Conservation (phyloP, 2,113 vertebrate species). For the Heteronetta atricapilla region DNA sequence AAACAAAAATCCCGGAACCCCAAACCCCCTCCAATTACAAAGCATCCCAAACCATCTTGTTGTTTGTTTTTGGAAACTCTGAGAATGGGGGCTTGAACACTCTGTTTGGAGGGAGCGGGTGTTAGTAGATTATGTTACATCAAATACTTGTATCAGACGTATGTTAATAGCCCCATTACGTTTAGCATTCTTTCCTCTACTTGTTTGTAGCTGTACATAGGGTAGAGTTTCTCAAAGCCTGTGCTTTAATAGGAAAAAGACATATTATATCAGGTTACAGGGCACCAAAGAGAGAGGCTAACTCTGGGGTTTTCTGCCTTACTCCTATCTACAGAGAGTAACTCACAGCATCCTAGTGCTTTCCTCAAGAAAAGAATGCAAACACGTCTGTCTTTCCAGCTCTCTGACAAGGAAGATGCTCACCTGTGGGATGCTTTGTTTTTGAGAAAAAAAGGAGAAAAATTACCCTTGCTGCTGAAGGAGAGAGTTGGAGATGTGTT, state of each 20-base stretch:
- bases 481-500: neutral
- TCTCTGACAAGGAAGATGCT: neutral
- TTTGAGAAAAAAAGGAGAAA: neutral
- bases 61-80: neutral
- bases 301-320: neutral
- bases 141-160: neutral
- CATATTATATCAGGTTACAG: neutral
- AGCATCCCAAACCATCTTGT: neutral
- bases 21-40: neutral
- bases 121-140: neutral
- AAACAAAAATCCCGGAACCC: neutral
- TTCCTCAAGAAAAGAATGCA: neutral
- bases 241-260: neutral
- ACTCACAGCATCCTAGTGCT: neutral
- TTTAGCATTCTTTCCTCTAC: neutral
- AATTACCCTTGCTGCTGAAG: neutral
- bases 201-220: neutral
- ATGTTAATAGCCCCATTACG: neutral
- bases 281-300: neutral
- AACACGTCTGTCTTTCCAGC: neutral
- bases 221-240: conserved; percentile 26
- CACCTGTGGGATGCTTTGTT: neutral
- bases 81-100: neutral
- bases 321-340: neutral
- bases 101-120: neutral